A percentile compares a stretch with the other conserved stretches of the same genome.
Conservation (phyloP, 2,797 vertebrate genomes). For the Glyptemys insculpta region DNA sequence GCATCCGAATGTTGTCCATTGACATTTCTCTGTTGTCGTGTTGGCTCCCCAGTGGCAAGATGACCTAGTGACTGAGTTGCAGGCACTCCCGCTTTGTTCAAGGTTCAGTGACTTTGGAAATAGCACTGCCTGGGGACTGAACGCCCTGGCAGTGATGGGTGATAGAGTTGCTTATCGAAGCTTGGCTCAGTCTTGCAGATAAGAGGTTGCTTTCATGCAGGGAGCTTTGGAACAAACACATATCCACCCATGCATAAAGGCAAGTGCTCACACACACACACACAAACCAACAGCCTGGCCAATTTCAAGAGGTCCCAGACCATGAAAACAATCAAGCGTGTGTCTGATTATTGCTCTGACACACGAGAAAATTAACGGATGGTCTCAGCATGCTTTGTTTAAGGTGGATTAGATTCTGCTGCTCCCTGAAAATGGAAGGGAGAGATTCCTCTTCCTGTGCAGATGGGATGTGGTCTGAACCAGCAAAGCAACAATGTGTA, state of each 20-base stretch:
- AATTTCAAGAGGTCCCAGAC: not conserved
- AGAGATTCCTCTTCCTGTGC: not conserved
- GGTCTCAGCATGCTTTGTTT: not conserved
- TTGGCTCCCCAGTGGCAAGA: not conserved
- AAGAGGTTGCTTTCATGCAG: rapidly evolving
- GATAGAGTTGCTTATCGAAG: rapidly evolving
- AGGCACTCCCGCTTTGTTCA: not conserved
- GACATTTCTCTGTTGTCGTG: not conserved
- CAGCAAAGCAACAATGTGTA: not conserved
- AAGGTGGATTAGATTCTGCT: rapidly evolving
- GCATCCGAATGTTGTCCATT: not conserved
- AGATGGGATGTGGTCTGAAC: not conserved
- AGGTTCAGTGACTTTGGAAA: not conserved
- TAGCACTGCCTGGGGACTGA: not conserved
- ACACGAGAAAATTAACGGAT: rapidly evolving
- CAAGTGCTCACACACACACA: rapidly evolving
- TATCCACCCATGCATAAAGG: not conserved
- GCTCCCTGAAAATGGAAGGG: not conserved
- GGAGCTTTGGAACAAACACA: rapidly evolving
- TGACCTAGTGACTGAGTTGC: not conserved
- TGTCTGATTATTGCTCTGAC: not conserved
- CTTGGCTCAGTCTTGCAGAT: not conserved
- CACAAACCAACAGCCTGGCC: not conserved
- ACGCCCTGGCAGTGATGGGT: rapidly evolving
- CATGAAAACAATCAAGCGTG: not conserved